phyloP scores from a whole-genome alignment of 2,888 invertebrate genomes.

The Xiphydria camelus region DNA sequence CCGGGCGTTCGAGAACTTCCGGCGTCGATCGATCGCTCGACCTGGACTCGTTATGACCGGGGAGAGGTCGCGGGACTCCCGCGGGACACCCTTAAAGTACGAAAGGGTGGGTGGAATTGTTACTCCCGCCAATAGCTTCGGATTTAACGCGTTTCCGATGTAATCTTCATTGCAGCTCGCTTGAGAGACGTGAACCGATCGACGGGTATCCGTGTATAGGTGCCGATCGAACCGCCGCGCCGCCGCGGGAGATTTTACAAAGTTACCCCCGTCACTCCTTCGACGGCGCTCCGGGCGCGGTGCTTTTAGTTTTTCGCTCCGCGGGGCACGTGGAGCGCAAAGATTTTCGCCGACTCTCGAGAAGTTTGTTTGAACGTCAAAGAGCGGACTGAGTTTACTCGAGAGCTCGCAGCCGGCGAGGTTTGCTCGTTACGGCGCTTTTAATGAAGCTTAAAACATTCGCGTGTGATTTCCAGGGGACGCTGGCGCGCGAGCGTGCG shows the following conservation, averaged over 20 bases:
- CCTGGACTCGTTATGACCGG: too few species aligned
- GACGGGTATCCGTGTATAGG: too few species aligned
- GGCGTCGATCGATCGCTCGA: too few species aligned
- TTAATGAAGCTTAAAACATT: slow-evolving; percentile 46
- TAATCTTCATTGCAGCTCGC: too few species aligned
- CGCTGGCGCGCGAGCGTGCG: background rate
- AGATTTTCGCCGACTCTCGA: slow-evolving; percentile 30
- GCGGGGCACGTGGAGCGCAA: slow-evolving; percentile 6
- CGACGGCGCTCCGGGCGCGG: background rate
- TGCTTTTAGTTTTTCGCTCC: background rate
- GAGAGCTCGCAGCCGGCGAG: slow-evolving; percentile 27
- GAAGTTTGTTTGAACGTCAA: slow-evolving; percentile 20
- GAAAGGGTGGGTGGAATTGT: too few species aligned
- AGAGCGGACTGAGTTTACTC: slow-evolving; percentile 22
- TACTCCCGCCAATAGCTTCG: too few species aligned
- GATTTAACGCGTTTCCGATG: too few species aligned
- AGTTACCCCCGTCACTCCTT: too few species aligned
- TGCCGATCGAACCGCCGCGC: slow-evolving; percentile 1
- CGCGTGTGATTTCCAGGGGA: slow-evolving; percentile 17
- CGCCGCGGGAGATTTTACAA: slow-evolving; percentile 19
- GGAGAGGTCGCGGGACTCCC: too few species aligned
- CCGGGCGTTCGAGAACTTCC: too few species aligned
- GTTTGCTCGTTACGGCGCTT: slow-evolving; percentile 42
- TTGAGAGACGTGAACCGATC: too few species aligned
- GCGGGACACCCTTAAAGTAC: too few species aligned